Evolutionary conservation across 2,113 vertebrate species (phyloP), one percentile per base, ranked within the genome.

Genomic region (Ciconia stormi): DNA sequence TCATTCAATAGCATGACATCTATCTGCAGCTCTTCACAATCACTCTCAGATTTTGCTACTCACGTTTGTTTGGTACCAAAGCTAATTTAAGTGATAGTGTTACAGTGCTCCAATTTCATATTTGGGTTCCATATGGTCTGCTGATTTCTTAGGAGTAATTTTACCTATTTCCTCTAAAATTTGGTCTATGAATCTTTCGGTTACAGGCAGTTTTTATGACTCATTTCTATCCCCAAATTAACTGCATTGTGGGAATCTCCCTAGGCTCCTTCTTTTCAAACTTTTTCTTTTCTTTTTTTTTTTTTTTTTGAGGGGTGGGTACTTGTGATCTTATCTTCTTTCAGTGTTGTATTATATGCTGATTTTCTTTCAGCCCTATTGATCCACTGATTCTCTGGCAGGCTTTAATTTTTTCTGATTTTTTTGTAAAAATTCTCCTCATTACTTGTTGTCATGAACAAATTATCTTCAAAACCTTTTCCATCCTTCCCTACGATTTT

Each of bases 71-170:
- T 83, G 30, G 23, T 76, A 83, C 4, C 9, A 83, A 86, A 86
- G 34, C 9, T 72, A 94, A 65, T 86, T 82, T 79, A 79, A 93
- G 16, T 34, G 44, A 61, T 40, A 49, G n/a, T 34, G 16, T 58
- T 92, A 90, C 16, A 82, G 36, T 4, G 10, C 5, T 86, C 25
- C 11, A 27, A 11, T 86, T 86, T 86, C 20, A 34, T 82, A 89
- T 86, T 80, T 93, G 74, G 53, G 23, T 89, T 93, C 40, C 74
- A 66, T 95, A 71, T 73, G 49, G 49, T 82, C 40, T 86, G 16
- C 9, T 65, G 52, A 77, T 85, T 92, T 90, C 18, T 77, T 88
- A 63, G 44, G 12, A 88, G 10, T 44, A 0, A 52, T 87, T 87
- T 91, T 74, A 71, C 16, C 20, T 21, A 58, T 73, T 89, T 82